A percentile compares a stretch with the other conserved stretches of the same genome.
Conservation (phyloP, 1,140 invertebrate species). For the Tetramorium alpestre region DNA sequence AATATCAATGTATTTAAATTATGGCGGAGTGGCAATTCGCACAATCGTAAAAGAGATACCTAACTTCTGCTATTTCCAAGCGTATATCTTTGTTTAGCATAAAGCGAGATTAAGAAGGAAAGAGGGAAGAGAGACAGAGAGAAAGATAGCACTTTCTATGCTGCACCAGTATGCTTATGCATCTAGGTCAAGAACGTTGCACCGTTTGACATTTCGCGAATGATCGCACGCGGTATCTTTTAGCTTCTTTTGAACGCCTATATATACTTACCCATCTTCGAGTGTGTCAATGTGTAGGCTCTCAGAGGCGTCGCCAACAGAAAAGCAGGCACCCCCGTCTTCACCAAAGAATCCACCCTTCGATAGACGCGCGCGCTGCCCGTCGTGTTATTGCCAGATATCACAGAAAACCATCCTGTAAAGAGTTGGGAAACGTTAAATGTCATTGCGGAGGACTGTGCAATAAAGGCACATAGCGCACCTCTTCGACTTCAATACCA, state of each 20-base stretch:
- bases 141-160: slow-evolving; percentile 47
- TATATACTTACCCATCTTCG: slow-evolving; percentile 84
- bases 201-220: slow-evolving; percentile 55
- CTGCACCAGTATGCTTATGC: slow-evolving; percentile 70
- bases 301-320: slow-evolving; percentile 83
- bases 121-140: not conserved
- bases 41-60: not conserved
- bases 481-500: not conserved
- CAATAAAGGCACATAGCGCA: not conserved
- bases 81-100: slow-evolving; percentile 42
- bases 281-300: slow-evolving; percentile 84
- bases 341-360: slow-evolving; percentile 83
- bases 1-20: not conserved
- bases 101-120: not conserved
- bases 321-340: slow-evolving; percentile 83
- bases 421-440: slow-evolving; percentile 26
- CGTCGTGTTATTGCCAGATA: slow-evolving; percentile 83
- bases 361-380: slow-evolving; percentile 83
- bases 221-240: slow-evolving; percentile 26
- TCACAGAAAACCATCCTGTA: slow-evolving; percentile 86
- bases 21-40: not conserved
- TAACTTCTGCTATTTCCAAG: not conserved
- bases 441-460: not conserved
- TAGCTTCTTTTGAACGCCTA: not conserved
- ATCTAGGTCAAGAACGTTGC: slow-evolving; percentile 82